Percentiles rank a stretch among this genome's conserved stretches.
phyloP scores from a whole-genome alignment of 2,888 invertebrate genomes.

The Meghimatium bilineatum region DNA sequence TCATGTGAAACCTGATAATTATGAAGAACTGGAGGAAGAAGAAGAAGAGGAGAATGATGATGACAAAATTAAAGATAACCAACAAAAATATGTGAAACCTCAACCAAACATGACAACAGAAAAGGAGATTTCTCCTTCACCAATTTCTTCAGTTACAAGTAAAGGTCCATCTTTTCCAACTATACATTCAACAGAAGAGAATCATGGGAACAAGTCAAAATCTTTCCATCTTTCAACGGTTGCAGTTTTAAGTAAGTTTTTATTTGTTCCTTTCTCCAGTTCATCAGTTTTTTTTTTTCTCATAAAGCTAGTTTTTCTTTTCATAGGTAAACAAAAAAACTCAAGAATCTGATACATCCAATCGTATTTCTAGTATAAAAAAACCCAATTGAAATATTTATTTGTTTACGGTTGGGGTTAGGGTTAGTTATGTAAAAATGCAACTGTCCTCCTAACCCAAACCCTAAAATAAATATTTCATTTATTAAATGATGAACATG shows the following conservation, averaged over 20 bases:
- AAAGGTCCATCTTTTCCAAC: conserved; percentile 40
- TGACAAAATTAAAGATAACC: background rate
- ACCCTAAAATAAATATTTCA: too few species aligned
- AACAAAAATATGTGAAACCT: background rate
- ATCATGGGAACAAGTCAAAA: background rate
- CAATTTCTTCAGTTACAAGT: background rate
- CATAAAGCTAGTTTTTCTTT: too few species aligned
- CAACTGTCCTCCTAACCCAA: too few species aligned
- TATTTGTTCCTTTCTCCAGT: background rate
- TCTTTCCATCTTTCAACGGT: conserved; percentile 21
- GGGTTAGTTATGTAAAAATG: too few species aligned
- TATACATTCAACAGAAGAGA: background rate
- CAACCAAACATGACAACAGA: background rate
- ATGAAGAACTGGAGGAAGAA: conserved; percentile 45
- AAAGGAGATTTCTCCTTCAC: background rate
- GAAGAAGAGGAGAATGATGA: conserved; percentile 26
- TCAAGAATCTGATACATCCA: too few species aligned
- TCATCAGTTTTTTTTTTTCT: too few species aligned
- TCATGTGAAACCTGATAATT: conserved; percentile 33
- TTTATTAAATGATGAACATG: too few species aligned
- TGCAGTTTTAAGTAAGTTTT: conserved; percentile 39
- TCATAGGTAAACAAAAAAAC: too few species aligned
- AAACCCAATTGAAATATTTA: too few species aligned
- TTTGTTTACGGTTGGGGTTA: too few species aligned
- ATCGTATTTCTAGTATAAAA: too few species aligned